Base-by-base conservation (phyloP, 2,797 vertebrate species). In the Gallinago nigripennis region DNA sequence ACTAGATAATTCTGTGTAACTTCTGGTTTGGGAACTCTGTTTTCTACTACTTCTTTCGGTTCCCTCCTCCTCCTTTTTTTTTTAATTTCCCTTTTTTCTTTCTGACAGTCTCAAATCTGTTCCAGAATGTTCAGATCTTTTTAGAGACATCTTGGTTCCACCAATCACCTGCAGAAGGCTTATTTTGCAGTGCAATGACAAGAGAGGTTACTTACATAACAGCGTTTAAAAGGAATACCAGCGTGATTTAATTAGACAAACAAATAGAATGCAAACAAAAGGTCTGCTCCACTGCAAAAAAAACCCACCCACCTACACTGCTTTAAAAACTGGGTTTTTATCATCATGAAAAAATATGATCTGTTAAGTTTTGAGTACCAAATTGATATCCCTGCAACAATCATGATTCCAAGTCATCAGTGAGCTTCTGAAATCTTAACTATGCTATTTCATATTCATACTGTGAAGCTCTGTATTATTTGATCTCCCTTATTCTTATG, bases 141-240 rank as follows among this genome's bases (percentile, higher is more conserved):
- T 50, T 87, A 53, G 37, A 66, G 45, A 53, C 18, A 6, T 43
- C 46, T 84, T 78, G 19, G 12, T 85, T 93, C 64, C 33, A 43
- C 71, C 63, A 24, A 68, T 70, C 68, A 54, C 33, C 56, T 84
- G 56, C 73, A 84, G 56, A 83, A 88, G 28, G 45, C 9, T 84
- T 93, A 33, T 73, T 90, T 92, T 90, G 70, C 31, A 70, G 41
- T 50, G 25, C 50, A 73, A 5, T 77, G 53, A 45, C 37, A 73
- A 39, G 65, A 65, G 79, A 75, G n/a, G 33, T 94, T 94, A 86
- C 73, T 96, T 95, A 64, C 23, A 27, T 94, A 94, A 94, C 39
- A 35, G 56, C 25, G 8, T 81, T 84, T 90, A 30, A 90, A 86
- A 91, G 33, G 73, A 93, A 80, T 80, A 89, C 33, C 50, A 61